Evolutionary conservation across 2,888 invertebrate genomes (phyloP), one percentile per base, ranked within the genome.

Genomic region (Protodeltote pygarga): DNA sequence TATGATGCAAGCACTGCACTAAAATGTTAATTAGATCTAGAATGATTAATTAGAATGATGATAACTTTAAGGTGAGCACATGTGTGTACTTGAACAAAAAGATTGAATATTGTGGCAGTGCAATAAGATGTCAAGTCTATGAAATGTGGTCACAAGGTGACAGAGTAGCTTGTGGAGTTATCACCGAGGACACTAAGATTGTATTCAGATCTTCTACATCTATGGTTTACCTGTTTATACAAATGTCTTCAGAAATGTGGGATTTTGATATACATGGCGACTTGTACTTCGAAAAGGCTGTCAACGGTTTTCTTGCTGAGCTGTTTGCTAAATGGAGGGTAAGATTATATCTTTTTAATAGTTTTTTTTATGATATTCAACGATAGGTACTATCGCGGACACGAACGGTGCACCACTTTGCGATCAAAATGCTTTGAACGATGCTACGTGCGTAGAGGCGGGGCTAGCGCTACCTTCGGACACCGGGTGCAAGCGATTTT

Each of bases 191-290:
- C 66, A 99, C 99, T 0, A 98, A 99, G 92, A 97, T 99, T 51
- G 98, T 99, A 0, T 99, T 98, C 85, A 94, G 99, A 49, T 99
- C 99, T 1, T 97, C 98, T 0, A 99, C 99, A 0, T 97, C 98
- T 9, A 98, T 98, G 96, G 98, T 99, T 0, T 98, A 99, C 85
- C 93, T 99, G 4, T 99, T 99, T 79, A 94, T 99, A 53, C 99
- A 99, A 93, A 98, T 99, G 98, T 98, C 98, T 53, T 97, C 97
- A 0, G 99, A 99, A 93, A 99, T 99, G 99, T 99, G 99, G 99
- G 98, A 99, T 77, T 99, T 98, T 92, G 99, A 99, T 87, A 97
- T 98, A 55, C 97, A 98, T 79, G 99, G 99, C 0, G 99, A 99
- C 90, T 92, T 99, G 37, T 99, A 99, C 83, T 99, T 99, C 92